Conservation (phyloP, 2,888 invertebrate species). For the Galeopsomyia nigrocyanea region DNA sequence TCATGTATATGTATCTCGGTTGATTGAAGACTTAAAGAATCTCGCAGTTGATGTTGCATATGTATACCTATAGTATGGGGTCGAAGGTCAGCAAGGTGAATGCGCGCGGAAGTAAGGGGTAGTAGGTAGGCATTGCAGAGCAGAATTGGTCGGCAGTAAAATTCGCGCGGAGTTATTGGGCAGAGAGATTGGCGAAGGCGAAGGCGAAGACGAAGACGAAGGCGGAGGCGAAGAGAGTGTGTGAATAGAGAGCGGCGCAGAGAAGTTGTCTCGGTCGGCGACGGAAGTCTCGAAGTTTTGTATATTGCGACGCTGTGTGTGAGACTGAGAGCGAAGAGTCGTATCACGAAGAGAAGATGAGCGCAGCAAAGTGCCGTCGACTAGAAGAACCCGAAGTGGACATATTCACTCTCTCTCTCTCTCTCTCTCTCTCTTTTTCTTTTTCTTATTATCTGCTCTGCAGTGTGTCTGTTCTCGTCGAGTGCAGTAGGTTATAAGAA, state of each 20-base stretch:
- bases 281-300: conserved; percentile 58
- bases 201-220: conserved; percentile 56
- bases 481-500: conserved; percentile 62
- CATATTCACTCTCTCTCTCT: conserved; percentile 56
- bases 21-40: no score
- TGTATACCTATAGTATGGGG: conserved; percentile 43
- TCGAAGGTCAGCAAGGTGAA: conserved; percentile 40
- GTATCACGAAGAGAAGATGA: conserved; percentile 9
- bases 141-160: conserved; percentile 56
- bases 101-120: conserved; percentile 53
- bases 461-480: conserved; percentile 45
- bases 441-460: conserved; percentile 47
- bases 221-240: conserved; percentile 63
- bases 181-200: not conserved
- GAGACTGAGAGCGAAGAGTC: conserved; percentile 42
- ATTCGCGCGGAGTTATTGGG: conserved; percentile 63
- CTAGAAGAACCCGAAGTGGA: conserved; percentile 64
- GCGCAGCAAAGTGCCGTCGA: conserved; percentile 46
- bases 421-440: conserved; percentile 49
- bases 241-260: conserved; percentile 59
- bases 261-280: conserved; percentile 50
- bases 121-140: conserved; percentile 50
- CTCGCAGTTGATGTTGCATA: conserved; percentile 5
- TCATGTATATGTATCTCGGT: not conserved
- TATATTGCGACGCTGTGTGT: conserved; percentile 53